Conservation (phyloP, 2,797 vertebrate species). For the Peromyscus melanophrys region DNA sequence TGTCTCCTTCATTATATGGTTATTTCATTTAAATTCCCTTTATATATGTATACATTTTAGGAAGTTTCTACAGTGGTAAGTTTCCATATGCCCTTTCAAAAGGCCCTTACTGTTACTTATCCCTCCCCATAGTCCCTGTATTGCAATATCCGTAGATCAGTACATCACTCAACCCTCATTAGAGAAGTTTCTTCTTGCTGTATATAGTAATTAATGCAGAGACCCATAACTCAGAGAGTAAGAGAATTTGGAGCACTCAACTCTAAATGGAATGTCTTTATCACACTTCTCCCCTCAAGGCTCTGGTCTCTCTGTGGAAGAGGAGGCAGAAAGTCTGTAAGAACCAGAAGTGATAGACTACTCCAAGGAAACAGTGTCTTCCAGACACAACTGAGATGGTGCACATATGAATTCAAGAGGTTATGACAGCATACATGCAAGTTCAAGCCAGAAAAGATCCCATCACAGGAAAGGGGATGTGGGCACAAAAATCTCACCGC, state of each 20-base stretch:
- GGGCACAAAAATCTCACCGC: neutral
- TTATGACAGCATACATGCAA: neutral
- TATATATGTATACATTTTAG: neutral
- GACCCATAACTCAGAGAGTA: neutral
- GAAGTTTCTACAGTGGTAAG: neutral
- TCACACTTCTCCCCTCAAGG: neutral
- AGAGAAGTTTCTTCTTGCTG: neutral
- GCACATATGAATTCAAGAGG: neutral
- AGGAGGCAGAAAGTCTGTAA: neutral
- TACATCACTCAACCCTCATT: neutral
- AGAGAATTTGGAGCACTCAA: neutral
- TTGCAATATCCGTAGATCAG: neutral
- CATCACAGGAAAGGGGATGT: neutral
- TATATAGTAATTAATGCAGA: neutral
- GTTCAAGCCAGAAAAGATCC: neutral
- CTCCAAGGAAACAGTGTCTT: neutral
- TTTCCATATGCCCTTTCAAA: neutral
- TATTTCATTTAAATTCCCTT: neutral
- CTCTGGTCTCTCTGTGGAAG: neutral
- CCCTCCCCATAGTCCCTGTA: neutral
- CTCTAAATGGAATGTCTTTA: neutral
- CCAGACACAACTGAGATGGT: neutral
- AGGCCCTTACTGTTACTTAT: neutral
- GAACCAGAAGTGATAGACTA: neutral
- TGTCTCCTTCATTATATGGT: neutral